Evolutionary conservation across 2,113 vertebrate species (phyloP).

Genomic region (Mobula hypostoma): DNA sequence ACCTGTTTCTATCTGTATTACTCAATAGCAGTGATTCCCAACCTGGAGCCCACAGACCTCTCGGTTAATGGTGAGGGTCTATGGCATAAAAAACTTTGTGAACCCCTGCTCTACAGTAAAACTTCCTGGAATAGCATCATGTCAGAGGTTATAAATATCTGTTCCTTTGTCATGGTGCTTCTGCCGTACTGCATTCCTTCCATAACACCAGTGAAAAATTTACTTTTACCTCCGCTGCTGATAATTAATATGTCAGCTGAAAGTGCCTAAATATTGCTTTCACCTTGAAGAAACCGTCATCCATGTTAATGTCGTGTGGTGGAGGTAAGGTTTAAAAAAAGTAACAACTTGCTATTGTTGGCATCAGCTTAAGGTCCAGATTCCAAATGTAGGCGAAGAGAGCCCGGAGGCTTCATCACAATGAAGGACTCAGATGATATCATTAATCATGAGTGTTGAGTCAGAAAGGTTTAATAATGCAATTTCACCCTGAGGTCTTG

Average conservation of each 20-base stretch:
- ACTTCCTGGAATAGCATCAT: no score
- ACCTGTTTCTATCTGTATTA: neutral
- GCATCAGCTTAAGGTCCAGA: neutral
- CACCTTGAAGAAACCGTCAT: neutral
- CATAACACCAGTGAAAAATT: neutral
- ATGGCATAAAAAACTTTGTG: no score
- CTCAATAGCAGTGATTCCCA: no score
- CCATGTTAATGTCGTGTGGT: neutral
- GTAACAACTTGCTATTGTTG: neutral
- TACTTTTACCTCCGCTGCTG: no score
- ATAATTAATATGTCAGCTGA: neutral
- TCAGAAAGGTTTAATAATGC: neutral
- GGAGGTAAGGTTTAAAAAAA: neutral
- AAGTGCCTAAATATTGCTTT: neutral
- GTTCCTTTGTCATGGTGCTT: neutral
- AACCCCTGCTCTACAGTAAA: neutral
- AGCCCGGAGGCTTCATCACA: neutral
- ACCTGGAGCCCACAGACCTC: no score
- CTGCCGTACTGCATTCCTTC: neutral
- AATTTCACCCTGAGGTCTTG: neutral
- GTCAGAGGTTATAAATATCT: neutral
- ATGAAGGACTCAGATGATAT: neutral
- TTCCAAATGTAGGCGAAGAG: neutral
- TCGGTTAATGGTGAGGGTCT: no score
- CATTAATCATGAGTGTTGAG: neutral